Conservation (phyloP, 1,140 invertebrate genomes). For the Nixonia krombeini region DNA sequence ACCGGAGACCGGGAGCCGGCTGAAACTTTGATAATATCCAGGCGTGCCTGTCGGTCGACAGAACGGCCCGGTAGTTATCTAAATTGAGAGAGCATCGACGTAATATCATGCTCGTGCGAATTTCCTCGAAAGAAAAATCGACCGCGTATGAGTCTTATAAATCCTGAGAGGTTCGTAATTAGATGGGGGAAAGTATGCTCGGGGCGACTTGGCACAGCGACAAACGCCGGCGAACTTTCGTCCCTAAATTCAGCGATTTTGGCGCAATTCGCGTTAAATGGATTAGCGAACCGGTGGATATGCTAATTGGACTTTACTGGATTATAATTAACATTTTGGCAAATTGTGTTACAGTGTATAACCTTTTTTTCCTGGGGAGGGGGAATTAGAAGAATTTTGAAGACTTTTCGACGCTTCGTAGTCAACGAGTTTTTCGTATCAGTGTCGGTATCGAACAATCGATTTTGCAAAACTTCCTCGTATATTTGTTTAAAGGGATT, state of each 20-base stretch:
- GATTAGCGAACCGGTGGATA: too few species aligned
- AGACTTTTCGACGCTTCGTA: too few species aligned
- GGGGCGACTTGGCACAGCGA: too few species aligned
- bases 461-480: background rate
- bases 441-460: too few species aligned
- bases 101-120: constrained; percentile 15
- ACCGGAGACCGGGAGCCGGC: constrained; percentile 8
- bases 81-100: constrained; percentile 48
- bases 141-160: constrained; percentile 7
- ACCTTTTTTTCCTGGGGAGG: too few species aligned
- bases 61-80: constrained; percentile 33
- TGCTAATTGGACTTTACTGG: background rate
- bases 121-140: background rate
- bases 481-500: background rate
- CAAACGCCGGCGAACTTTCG: too few species aligned
- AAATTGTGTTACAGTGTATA: too few species aligned
- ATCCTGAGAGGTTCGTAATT: constrained; percentile 3
- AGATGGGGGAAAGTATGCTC: background rate
- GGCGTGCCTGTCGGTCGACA: constrained; percentile 28
- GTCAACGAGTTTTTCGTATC: too few species aligned
- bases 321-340: too few species aligned
- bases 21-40: constrained; percentile 62
- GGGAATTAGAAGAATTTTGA: too few species aligned
- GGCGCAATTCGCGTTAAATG: too few species aligned
- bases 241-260: too few species aligned